These are phyloP conservation scores for Oryctes rhinoceros DNA, from an alignment of 1,140 invertebrate genomes.

Conservation along the genomic window DNA sequence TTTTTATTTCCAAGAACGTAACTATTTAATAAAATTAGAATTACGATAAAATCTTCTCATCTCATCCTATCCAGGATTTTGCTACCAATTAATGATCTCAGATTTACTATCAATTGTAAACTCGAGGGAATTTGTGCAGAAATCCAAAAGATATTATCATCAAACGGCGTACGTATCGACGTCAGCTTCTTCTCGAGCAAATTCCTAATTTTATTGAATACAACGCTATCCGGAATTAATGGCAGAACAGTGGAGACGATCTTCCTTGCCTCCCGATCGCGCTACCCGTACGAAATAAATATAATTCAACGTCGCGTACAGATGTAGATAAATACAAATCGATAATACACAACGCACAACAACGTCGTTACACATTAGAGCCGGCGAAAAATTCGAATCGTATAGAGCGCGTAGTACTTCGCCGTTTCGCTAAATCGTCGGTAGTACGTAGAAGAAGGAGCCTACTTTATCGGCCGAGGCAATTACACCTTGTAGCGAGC, in stretches of 20 bases:
- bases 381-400: not conserved
- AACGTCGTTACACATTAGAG: not conserved
- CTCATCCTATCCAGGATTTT: too few species aligned
- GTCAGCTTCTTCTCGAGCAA: not conserved
- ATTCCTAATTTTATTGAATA: not conserved
- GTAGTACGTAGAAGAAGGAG: not conserved
- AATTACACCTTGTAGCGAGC: not conserved
- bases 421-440: not conserved
- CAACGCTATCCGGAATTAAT: not conserved
- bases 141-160: too few species aligned
- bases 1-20: too few species aligned
- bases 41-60: too few species aligned
- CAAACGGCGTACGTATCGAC: too few species aligned
- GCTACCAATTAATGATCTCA: too few species aligned
- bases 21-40: too few species aligned
- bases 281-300: not conserved
- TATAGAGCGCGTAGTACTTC: not conserved
- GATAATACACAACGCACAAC: not conserved
- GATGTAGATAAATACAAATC: not conserved
- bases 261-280: not conserved
- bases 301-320: not conserved
- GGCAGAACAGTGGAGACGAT: not conserved
- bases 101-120: too few species aligned
- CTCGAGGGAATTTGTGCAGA: too few species aligned
- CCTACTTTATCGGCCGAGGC: not conserved